These are phyloP conservation scores for Coenonympha arcania DNA, from an alignment of 2,888 invertebrate genomes.

Conservation along the genomic window DNA sequence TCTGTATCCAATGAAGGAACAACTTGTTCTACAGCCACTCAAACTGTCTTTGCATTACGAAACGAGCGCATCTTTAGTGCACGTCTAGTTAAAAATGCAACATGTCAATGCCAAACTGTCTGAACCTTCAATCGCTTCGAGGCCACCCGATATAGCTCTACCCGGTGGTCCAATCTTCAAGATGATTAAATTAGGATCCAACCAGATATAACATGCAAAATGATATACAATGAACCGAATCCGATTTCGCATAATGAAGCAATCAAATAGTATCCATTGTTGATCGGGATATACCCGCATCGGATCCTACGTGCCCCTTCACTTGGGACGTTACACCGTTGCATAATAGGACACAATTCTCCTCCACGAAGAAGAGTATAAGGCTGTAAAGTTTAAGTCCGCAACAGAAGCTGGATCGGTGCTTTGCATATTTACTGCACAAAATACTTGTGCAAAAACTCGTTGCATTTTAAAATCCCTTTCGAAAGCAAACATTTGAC, in stretches of 20 bases:
- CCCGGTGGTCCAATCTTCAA: slow-evolving; percentile 72
- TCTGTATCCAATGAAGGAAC: background rate
- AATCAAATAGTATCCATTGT: slow-evolving; percentile 69
- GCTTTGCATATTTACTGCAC: slow-evolving; percentile 66
- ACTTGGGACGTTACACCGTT: slow-evolving; percentile 8
- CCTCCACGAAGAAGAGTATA: slow-evolving; percentile 6
- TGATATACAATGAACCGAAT: slow-evolving; percentile 68
- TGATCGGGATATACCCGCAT: slow-evolving; percentile 37
- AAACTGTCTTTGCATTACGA: slow-evolving; percentile 6
- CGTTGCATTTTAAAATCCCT: slow-evolving; percentile 72
- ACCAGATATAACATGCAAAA: slow-evolving; percentile 70
- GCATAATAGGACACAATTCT: slow-evolving; percentile 12
- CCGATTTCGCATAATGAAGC: slow-evolving; percentile 69
- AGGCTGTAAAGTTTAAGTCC: slow-evolving; percentile 36
- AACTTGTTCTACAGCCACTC: slow-evolving; percentile 1
- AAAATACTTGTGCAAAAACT: slow-evolving; percentile 58
- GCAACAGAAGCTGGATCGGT: slow-evolving; percentile 25
- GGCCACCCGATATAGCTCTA: slow-evolving; percentile 57
- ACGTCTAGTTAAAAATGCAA: slow-evolving; percentile 28
- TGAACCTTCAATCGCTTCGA: slow-evolving; percentile 55
- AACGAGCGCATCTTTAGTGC: slow-evolving; percentile 5
- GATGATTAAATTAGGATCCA: slow-evolving; percentile 72
- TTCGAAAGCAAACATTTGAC: slow-evolving; percentile 68
- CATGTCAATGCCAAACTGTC: slow-evolving; percentile 44
- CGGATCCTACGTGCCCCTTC: slow-evolving; percentile 23